Evolutionary conservation across 2,888 invertebrate genomes (phyloP).

Genomic region (Subacronicta megacephala): DNA sequence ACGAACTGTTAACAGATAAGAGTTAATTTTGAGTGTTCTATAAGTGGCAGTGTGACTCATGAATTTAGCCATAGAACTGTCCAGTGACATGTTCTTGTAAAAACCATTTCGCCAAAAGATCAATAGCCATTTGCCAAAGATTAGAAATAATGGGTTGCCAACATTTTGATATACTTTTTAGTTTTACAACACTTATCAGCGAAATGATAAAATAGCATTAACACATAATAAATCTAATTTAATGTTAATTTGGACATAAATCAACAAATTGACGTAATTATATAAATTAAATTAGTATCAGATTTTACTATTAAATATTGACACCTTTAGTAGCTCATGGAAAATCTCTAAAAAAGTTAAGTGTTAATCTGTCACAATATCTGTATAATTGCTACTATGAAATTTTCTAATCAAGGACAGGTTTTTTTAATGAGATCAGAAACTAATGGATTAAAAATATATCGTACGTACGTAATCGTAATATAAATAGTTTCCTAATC

Average conservation of each 20-base stretch:
- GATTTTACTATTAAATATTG: conserved; percentile 22
- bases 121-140: neutral
- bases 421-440: conserved; percentile 43
- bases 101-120: neutral
- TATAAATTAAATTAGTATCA: conserved; percentile 42
- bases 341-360: conserved; percentile 40
- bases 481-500: conserved; percentile 33
- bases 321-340: conserved; percentile 21
- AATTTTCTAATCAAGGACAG: conserved; percentile 45
- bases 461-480: conserved; percentile 35
- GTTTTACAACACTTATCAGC: conserved; percentile 13
- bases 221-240: conserved; percentile 42
- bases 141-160: neutral
- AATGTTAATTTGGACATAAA: conserved; percentile 40
- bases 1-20: too few species aligned
- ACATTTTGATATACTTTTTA: neutral
- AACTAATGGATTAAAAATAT: conserved; percentile 30
- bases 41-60: neutral
- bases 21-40: neutral
- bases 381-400: conserved; percentile 48
- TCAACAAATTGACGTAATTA: conserved; percentile 31
- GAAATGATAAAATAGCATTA: conserved; percentile 35
- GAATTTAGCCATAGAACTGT: neutral
- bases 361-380: conserved; percentile 53
- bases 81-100: neutral